phyloP scores from a whole-genome alignment of 2,797 vertebrate species.

The Labroides dimidiatus region DNA sequence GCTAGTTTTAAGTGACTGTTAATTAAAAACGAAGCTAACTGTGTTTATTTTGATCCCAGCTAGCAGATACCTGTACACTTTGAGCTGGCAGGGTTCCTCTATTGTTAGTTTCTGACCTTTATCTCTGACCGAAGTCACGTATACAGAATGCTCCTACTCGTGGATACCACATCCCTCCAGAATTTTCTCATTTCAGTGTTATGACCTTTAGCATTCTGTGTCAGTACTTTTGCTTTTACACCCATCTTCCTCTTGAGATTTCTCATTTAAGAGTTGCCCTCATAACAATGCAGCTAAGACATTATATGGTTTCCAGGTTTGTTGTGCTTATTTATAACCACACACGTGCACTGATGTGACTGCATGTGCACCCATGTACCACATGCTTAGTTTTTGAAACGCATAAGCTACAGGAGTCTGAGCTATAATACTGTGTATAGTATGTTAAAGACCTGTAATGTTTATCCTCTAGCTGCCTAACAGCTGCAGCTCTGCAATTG shows the following conservation, averaged over 20 bases:
- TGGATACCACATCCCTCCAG: neutral
- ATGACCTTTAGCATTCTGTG: constrained; percentile 41
- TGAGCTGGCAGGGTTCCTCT: constrained; percentile 20
- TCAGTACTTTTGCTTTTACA: constrained; percentile 29
- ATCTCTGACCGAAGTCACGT: constrained; percentile 22
- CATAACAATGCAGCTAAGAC: constrained; percentile 4
- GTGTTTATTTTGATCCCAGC: constrained; percentile 21
- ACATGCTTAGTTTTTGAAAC: constrained; percentile 18
- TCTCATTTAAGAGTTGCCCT: constrained; percentile 8
- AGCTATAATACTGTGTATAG: constrained; percentile 30
- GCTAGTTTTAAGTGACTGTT: neutral
- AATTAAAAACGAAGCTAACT: constrained; percentile 32
- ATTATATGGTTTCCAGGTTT: constrained; percentile 2
- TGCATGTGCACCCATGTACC: constrained; percentile 6
- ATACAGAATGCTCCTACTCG: constrained; percentile 14
- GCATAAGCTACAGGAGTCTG: constrained; percentile 8
- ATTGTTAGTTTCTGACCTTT: constrained; percentile 58
- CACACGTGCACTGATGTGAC: neutral
- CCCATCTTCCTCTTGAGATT: constrained; percentile 13
- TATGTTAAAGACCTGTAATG: constrained; percentile 22
- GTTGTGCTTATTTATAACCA: constrained; percentile 23
- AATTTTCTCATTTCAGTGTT: constrained; percentile 40
- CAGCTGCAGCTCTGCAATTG: constrained; percentile 34
- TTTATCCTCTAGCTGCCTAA: constrained; percentile 33
- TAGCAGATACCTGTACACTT: constrained; percentile 14